Base-by-base conservation (phyloP, 92 coral and sea anemone species). In the Scolanthus callimorphus region DNA sequence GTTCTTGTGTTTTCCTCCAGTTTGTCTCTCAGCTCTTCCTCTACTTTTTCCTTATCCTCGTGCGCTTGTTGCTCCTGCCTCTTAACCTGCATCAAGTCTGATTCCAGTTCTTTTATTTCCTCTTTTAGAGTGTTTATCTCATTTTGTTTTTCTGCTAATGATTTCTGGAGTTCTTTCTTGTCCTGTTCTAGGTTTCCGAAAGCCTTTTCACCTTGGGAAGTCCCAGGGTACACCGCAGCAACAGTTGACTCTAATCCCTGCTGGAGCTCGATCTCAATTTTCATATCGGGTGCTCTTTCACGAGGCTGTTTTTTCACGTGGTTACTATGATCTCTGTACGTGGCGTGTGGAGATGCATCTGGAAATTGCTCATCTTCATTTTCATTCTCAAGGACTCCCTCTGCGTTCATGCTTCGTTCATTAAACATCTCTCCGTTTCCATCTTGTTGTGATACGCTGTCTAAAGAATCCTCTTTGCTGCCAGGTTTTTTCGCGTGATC, bases 131-230 rank as follows among this genome's bases (percentile, higher is more conserved):
- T 39, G 17, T 65, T 71, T 13, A 82, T 58, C 51, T 67, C 76
- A 27, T 82, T 86, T 1, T 76, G 70, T 20, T 68, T 73, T 69
- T 81, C 70, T 20, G 29, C 67, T 26, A 67, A 27, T 8, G 44
- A 39, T 24, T 48, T 51, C 11, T 53, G 59, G 15, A 69, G 34
- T 20, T 69, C 49, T 31, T 49, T 62, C 62, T 45, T 74, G 4
- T 75, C 75, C 41, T 62, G 68, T 28, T 55, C 78, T 39, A 74
- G 77, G 15, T 73, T 49, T 11, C 49, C 44, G 39, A 68, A 38
- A 27, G 30, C 39, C 22, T 62, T 59, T 4, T 71, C 68, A 59
- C 61, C 30, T 31, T 53, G 39, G 48, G 70, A 44, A 49, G 49
- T 20, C 25, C 17, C 13, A 47, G 37, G 59, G 27, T 56, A 20